A percentile compares a stretch with the other conserved stretches of the same genome.
These are phyloP conservation scores for Acipenser transmontanus DNA, from an alignment of 2,797 vertebrate species.

Conservation along the genomic window DNA sequence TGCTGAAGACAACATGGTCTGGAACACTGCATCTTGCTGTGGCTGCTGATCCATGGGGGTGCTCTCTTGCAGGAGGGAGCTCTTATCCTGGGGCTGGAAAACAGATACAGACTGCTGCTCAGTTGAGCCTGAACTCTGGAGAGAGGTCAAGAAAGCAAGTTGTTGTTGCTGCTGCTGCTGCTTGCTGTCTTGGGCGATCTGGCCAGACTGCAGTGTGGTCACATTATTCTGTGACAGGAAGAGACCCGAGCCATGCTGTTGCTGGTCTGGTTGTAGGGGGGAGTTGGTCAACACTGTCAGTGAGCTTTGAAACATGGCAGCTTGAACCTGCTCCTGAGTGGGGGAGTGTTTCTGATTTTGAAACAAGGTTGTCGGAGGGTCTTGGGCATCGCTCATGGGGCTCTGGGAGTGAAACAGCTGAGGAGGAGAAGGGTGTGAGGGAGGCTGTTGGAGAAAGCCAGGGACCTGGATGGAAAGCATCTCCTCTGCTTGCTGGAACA, in stretches of 20 bases:
- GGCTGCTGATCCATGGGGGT: slow-evolving; percentile 65
- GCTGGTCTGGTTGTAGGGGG: slow-evolving; percentile 78
- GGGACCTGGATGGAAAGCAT: slow-evolving; percentile 81
- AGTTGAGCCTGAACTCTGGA: slow-evolving; percentile 69
- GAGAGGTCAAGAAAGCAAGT: slow-evolving; percentile 70
- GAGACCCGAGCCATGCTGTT: slow-evolving; percentile 62
- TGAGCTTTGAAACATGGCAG: slow-evolving; percentile 78
- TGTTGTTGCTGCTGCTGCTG: slow-evolving; percentile 53
- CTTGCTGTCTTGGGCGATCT: slow-evolving; percentile 69
- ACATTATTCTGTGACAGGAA: slow-evolving; percentile 79
- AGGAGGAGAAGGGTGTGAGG: slow-evolving; percentile 73
- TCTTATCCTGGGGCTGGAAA: slow-evolving; percentile 79
- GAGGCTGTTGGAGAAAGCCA: slow-evolving; percentile 81
- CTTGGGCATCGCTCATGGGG: slow-evolving; percentile 74
- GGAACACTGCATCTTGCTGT: slow-evolving; percentile 50
- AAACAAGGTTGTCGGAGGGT: slow-evolving; percentile 76
- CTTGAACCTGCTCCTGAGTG: slow-evolving; percentile 83
- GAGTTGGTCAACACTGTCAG: slow-evolving; percentile 76
- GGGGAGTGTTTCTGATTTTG: slow-evolving; percentile 71
- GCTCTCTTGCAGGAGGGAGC: slow-evolving; percentile 77
- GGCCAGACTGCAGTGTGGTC: slow-evolving; percentile 51
- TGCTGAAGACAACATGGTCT: slow-evolving; percentile 54
- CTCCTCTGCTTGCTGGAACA: slow-evolving; percentile 84
- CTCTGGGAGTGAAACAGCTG: slow-evolving; percentile 82
- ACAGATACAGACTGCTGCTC: slow-evolving; percentile 72